phyloP scores from a whole-genome alignment of 2,797 vertebrate genomes.

The Orientallactaga sibirica region DNA sequence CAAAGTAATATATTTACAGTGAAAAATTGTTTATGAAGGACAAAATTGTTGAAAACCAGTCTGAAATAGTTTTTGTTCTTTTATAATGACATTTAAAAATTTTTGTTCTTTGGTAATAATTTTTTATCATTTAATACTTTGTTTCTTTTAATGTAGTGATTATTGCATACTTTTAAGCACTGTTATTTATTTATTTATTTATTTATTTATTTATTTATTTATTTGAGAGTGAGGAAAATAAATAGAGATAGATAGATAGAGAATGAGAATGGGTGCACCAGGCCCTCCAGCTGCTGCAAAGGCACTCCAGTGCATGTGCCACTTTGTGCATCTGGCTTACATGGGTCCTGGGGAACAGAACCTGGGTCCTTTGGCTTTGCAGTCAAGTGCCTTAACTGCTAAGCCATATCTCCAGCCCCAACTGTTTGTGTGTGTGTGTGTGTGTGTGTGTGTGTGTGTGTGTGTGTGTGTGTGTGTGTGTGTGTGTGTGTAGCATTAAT shows the following conservation, averaged over 20 bases:
- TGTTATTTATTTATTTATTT: too few species aligned
- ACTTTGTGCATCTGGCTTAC: too few species aligned
- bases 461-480: background rate
- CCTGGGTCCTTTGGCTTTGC: too few species aligned
- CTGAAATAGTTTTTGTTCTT: background rate
- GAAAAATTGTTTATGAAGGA: constrained; percentile 24
- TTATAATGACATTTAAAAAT: background rate
- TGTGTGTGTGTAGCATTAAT: background rate
- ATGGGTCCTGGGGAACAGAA: too few species aligned
- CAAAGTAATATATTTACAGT: constrained; percentile 33
- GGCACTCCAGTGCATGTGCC: too few species aligned
- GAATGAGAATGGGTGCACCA: too few species aligned
- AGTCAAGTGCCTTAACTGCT: too few species aligned
- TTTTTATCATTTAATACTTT: background rate
- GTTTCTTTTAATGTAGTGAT: constrained; percentile 14
- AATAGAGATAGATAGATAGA: too few species aligned
- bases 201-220: too few species aligned
- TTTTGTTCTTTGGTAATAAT: background rate
- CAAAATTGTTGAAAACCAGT: constrained; percentile 21
- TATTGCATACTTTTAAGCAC: background rate
- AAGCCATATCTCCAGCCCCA: too few species aligned
- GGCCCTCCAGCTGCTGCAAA: too few species aligned
- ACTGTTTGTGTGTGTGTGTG: background rate
- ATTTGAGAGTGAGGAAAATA: too few species aligned
- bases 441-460: background rate